Percentiles rank a stretch among this genome's conserved stretches.
Conservation (phyloP, 35 echinoderm and acorn worm species). For the Ptychodera flava region DNA sequence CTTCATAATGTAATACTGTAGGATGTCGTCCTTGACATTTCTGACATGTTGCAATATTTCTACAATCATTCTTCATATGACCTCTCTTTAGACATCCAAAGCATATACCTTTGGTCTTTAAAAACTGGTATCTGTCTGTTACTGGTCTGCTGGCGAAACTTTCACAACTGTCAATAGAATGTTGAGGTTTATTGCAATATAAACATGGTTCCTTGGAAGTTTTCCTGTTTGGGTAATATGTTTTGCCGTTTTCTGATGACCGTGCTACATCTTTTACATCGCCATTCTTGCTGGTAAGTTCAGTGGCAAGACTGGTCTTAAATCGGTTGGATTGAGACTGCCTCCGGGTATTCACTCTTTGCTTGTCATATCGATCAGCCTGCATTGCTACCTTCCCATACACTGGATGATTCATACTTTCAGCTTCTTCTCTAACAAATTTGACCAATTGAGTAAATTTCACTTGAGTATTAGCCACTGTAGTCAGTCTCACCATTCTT, state of each 20-base stretch:
- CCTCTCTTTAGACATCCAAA: background rate
- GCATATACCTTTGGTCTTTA: background rate
- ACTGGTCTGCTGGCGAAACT: background rate
- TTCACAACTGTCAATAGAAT: background rate
- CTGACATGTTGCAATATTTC: background rate
- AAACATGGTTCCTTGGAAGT: background rate
- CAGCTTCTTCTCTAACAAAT: background rate
- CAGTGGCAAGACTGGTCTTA: background rate
- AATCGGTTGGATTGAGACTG: background rate
- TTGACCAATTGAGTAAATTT: background rate
- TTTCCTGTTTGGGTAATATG: background rate
- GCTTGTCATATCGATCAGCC: too few relatives aligned
- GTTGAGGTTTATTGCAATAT: background rate
- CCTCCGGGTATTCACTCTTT: background rate
- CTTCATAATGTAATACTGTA: constrained; percentile 17
- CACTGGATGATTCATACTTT: background rate
- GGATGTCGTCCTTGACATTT: constrained; percentile 7
- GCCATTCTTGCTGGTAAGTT: background rate
- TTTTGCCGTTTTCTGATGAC: background rate
- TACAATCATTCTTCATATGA: background rate
- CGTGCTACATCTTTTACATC: background rate
- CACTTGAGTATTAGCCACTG: background rate
- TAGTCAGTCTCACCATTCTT: background rate
- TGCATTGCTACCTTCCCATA: background rate
- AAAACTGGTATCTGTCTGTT: background rate